phyloP scores from a whole-genome alignment of 2,113 vertebrate species.

The Scatophagus argus region DNA sequence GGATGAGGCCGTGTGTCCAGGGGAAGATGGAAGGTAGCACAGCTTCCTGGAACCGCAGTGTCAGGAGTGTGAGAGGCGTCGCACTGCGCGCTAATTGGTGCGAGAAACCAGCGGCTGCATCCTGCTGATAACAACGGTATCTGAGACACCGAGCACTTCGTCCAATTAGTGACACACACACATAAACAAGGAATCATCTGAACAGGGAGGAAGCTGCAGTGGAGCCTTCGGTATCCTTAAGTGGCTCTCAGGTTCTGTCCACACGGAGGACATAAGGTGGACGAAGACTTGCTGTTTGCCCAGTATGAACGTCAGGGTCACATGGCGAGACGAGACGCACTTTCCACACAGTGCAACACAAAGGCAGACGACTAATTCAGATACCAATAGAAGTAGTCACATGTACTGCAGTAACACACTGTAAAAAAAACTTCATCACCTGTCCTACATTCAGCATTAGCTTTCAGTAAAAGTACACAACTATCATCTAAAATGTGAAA shows the following conservation, averaged over 20 bases:
- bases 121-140: conserved; percentile 41
- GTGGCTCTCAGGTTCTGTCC: neutral
- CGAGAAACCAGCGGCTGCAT: conserved; percentile 10
- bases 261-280: neutral
- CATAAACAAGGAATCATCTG: neutral
- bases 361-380: neutral
- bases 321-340: neutral
- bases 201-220: neutral
- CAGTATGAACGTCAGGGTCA: neutral
- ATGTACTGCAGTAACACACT: too few relatives aligned
- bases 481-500: neutral
- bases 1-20: neutral
- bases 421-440: neutral
- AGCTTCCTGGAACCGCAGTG: neutral
- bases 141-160: neutral
- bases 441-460: neutral
- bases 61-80: neutral
- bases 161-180: conserved; percentile 13
- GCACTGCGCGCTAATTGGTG: conserved; percentile 27
- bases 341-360: neutral
- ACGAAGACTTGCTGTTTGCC: neutral
- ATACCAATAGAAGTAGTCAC: too few relatives aligned
- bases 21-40: neutral
- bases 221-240: neutral
- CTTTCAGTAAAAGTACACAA: too few relatives aligned